phyloP scores from a whole-genome alignment of 35 echinoderm and acorn worm species.

The Ptychodera flava region DNA sequence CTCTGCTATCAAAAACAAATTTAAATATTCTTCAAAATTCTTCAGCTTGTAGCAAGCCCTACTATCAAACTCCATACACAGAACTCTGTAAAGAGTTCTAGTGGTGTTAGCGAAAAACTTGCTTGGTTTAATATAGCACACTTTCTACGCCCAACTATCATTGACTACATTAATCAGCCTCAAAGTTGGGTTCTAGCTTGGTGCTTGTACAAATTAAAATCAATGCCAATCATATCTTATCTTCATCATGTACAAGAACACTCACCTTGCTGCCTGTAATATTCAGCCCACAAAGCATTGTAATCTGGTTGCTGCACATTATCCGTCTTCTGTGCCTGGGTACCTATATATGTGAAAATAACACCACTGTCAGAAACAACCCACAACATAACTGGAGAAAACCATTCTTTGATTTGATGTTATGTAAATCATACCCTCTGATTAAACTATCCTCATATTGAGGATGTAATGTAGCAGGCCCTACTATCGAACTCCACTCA shows the following conservation, averaged over 20 bases:
- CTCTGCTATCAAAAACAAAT: no score
- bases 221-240: no score
- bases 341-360: no score
- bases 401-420: no score
- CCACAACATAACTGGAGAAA: no score
- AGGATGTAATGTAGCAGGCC: conserved; percentile 26
- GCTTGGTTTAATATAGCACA: conserved; percentile 36
- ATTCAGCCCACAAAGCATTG: conserved; percentile 1
- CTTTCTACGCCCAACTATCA: conserved; percentile 51
- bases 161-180: no score
- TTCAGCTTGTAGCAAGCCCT: conserved; percentile 31
- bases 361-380: no score
- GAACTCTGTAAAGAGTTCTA: conserved; percentile 8
- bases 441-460: no score
- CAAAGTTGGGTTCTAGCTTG: conserved; percentile 53
- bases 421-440: no score
- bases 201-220: no score
- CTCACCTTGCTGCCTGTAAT: conserved; percentile 4
- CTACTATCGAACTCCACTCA: conserved; percentile 46
- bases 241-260: not conserved
- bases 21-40: no score
- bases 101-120: conserved; percentile 35
- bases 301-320: not conserved
- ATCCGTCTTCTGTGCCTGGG: not conserved
- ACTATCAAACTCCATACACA: conserved; percentile 39